phyloP scores from a whole-genome alignment of 2,113 vertebrate genomes.

The Phylloscopus whistleri region DNA sequence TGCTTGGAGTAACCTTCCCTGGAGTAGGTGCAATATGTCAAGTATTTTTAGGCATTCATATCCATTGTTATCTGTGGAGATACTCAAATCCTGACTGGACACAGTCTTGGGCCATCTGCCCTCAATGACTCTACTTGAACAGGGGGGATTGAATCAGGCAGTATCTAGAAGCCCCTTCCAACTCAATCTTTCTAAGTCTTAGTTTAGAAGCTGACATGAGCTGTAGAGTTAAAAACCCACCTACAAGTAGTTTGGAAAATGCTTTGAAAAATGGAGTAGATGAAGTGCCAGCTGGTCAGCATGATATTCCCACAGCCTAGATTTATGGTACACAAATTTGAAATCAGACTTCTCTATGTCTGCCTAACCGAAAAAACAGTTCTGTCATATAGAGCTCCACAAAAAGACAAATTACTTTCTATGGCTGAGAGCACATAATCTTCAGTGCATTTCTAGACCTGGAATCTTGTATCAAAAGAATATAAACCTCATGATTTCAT shows the following conservation, averaged over 20 bases:
- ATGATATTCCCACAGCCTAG: background rate
- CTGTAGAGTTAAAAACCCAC: background rate
- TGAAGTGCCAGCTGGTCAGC: background rate
- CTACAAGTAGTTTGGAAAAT: background rate
- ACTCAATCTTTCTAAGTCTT: background rate
- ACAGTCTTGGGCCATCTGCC: background rate
- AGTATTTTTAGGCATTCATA: background rate
- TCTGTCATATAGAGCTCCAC: background rate
- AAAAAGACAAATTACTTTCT: conserved; percentile 37
- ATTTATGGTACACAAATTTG: conserved; percentile 14
- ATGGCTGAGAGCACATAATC: background rate
- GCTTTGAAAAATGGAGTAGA: background rate
- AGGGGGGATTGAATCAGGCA: fast-evolving
- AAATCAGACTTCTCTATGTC: conserved; percentile 10
- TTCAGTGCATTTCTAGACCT: conserved; percentile 43
- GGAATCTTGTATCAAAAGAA: background rate
- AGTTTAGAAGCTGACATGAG: background rate
- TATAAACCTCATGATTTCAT: background rate
- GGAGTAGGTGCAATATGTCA: background rate
- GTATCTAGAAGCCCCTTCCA: background rate
- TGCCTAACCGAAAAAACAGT: background rate
- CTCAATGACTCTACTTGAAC: fast-evolving
- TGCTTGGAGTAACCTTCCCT: background rate
- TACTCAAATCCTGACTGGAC: background rate
- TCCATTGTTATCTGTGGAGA: background rate